These are phyloP conservation scores for Lutjanus erythropterus DNA, from an alignment of 2,113 vertebrate genomes.

Conservation along the genomic window DNA sequence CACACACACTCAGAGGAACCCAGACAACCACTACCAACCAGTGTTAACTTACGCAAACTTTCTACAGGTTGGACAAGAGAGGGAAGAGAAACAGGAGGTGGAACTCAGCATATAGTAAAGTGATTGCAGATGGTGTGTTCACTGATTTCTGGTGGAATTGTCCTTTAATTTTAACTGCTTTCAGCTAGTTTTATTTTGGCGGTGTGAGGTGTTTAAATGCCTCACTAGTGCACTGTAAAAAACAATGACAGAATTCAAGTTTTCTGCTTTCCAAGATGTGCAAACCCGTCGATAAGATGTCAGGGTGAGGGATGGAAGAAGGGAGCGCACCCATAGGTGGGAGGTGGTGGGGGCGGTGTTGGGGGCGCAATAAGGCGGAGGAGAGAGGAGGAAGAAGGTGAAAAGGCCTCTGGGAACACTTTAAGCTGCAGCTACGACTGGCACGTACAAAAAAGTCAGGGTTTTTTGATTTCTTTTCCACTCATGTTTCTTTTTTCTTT, in stretches of 20 bases:
- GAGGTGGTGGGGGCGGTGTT: not conserved
- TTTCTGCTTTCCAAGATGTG: conserved; percentile 28
- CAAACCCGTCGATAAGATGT: conserved; percentile 24
- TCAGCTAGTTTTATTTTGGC: not conserved
- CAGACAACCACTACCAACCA: conserved; percentile 39
- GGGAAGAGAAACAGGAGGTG: conserved; percentile 56
- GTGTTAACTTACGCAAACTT: conserved; percentile 85
- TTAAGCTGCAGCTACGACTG: conserved; percentile 82
- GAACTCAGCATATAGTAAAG: not conserved
- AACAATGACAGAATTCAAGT: not conserved
- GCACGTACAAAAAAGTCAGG: conserved; percentile 71
- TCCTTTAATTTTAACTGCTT: not conserved
- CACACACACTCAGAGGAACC: conserved; percentile 39
- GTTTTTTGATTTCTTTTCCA: conserved; percentile 57
- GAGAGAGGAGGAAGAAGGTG: conserved; percentile 30
- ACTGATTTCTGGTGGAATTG: too few species aligned
- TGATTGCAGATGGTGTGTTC: not conserved
- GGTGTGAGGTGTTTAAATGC: not conserved
- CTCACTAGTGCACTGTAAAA: not conserved
- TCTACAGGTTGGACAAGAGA: conserved; percentile 87
- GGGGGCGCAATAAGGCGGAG: conserved; percentile 32
- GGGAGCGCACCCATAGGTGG: conserved; percentile 48
- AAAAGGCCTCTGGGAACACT: conserved; percentile 79
- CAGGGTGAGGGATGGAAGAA: conserved; percentile 3
- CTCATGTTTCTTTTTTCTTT: conserved; percentile 55